These are phyloP conservation scores for Pollenia amentaria DNA, from an alignment of 2,888 invertebrate genomes.

Conservation along the genomic window DNA sequence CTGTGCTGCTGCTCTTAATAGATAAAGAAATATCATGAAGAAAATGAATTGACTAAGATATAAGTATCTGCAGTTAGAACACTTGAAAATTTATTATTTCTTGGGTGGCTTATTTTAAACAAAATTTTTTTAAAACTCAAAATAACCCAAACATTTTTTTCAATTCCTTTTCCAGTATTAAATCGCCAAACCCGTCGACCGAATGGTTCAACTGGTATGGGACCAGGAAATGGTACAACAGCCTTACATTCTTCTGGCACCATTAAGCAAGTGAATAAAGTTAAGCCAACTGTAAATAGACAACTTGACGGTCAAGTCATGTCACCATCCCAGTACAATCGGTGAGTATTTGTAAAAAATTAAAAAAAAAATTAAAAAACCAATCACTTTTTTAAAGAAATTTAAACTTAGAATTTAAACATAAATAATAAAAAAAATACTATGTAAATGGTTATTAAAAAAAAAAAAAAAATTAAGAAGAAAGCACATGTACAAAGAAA, in stretches of 20 bases:
- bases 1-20: no score
- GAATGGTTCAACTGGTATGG: conserved; percentile 82
- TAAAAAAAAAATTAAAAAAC: neutral
- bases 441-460: conserved; percentile 54
- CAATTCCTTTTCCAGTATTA: conserved; percentile 87
- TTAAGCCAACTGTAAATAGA: conserved; percentile 94
- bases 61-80: no score
- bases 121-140: neutral
- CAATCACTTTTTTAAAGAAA: conserved; percentile 19
- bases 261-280: conserved; percentile 93
- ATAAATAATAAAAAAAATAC: conserved; percentile 41
- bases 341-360: conserved; percentile 80
- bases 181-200: conserved; percentile 90
- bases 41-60: no score
- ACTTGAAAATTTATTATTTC: no score
- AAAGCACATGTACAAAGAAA: conserved; percentile 72
- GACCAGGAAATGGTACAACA: conserved; percentile 78
- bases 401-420: conserved; percentile 21
- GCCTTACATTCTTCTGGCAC: conserved; percentile 86
- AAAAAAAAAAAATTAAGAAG: conserved; percentile 28
- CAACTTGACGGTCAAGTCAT: conserved; percentile 89
- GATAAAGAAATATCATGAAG: no score
- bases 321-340: conserved; percentile 89
- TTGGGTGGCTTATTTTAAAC: neutral
- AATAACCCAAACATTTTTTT: no score